phyloP scores from a whole-genome alignment of 1,140 invertebrate species.

The Trichogramma pretiosum region DNA sequence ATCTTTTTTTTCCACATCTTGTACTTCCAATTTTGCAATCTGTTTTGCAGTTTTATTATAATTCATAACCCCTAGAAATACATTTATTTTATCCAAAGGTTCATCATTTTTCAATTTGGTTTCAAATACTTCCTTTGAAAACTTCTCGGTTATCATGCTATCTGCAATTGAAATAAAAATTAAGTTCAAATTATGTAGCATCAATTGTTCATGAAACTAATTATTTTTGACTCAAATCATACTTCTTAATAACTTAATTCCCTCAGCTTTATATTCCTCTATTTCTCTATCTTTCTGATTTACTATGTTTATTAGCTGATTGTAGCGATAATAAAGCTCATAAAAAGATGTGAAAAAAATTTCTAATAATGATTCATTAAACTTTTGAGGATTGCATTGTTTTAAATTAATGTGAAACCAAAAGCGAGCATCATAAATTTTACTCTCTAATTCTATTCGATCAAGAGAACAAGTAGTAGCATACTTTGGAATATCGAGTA shows the following conservation, averaged over 20 bases:
- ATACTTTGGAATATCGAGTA: slow-evolving; percentile 24
- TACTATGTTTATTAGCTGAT: slow-evolving; percentile 27
- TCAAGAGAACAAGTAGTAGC: slow-evolving; percentile 14
- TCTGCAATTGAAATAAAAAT: slow-evolving; percentile 24
- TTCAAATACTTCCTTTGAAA: slow-evolving; percentile 25
- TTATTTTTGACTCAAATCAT: slow-evolving; percentile 8
- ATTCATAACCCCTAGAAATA: slow-evolving; percentile 16
- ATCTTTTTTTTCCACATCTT: too few species aligned
- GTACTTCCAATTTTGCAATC: too few species aligned
- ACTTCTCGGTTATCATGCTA: slow-evolving; percentile 30
- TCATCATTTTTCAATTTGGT: background rate
- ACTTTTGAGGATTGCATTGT: slow-evolving; percentile 24
- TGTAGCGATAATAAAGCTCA: slow-evolving; percentile 24
- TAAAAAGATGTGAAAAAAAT: slow-evolving; percentile 26
- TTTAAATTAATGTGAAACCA: slow-evolving; percentile 31
- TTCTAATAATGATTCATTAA: slow-evolving; percentile 29
- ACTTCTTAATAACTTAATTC: slow-evolving; percentile 34
- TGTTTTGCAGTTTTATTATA: too few species aligned
- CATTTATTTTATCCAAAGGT: slow-evolving; percentile 7
- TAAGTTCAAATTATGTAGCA: slow-evolving; percentile 5
- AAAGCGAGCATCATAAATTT: slow-evolving; percentile 27
- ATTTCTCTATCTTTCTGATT: slow-evolving; percentile 37
- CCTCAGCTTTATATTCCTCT: slow-evolving; percentile 35
- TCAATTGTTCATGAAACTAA: slow-evolving; percentile 1
- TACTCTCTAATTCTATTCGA: slow-evolving; percentile 24